Conservation (phyloP, 1,140 invertebrate species). For the Prorops nasuta region DNA sequence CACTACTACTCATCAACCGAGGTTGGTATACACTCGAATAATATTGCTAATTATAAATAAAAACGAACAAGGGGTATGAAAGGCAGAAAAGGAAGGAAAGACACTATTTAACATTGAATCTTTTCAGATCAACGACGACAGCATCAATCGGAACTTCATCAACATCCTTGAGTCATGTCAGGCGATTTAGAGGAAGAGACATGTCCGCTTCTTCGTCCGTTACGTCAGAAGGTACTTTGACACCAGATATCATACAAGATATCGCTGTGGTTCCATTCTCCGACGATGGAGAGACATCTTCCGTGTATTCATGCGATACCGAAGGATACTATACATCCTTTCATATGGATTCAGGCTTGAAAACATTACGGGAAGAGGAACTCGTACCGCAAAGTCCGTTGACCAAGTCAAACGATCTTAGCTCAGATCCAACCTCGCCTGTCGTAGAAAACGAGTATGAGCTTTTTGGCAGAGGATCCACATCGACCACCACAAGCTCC, state of each 20-base stretch:
- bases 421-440: slow-evolving; percentile 55
- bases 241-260: slow-evolving; percentile 70
- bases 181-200: slow-evolving; percentile 55
- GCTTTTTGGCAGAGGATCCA: slow-evolving; percentile 82
- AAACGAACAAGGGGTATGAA: too few species aligned
- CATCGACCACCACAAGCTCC: slow-evolving; percentile 85
- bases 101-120: not conserved
- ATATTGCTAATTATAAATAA: too few species aligned
- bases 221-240: slow-evolving; percentile 81
- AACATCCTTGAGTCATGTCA: slow-evolving; percentile 43
- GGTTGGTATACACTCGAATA: too few species aligned
- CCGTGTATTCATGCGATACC: slow-evolving; percentile 92
- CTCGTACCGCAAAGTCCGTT: slow-evolving; percentile 41
- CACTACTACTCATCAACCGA: slow-evolving; percentile 68
- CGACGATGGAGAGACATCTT: slow-evolving; percentile 87
- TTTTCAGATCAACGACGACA: slow-evolving; percentile 45
- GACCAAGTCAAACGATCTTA: slow-evolving; percentile 44
- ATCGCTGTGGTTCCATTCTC: slow-evolving; percentile 67
- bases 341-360: slow-evolving; percentile 91
- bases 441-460: slow-evolving; percentile 83
- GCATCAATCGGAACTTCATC: slow-evolving; percentile 50
- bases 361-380: slow-evolving; percentile 80
- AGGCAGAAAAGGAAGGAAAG: too few species aligned
- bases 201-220: slow-evolving; percentile 78
- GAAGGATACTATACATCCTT: slow-evolving; percentile 98